Evolutionary conservation across 2,888 invertebrate species (phyloP), one percentile per base, ranked within the genome.

Genomic region (Conistra vaccinii): DNA sequence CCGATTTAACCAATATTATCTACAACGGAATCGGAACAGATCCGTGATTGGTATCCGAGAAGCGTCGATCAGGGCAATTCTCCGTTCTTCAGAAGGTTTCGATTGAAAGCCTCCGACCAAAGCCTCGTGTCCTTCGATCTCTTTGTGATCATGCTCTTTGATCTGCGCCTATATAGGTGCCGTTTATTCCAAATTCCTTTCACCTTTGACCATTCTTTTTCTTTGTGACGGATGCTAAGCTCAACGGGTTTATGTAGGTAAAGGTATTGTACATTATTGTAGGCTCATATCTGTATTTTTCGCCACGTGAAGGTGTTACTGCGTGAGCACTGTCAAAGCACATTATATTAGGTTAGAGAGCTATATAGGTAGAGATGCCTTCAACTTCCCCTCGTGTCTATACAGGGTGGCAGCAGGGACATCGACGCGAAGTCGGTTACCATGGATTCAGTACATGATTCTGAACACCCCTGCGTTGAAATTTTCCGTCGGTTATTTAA

Each of bases 131-230:
- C 90, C 87, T 88, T 83, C 85, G 84, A 78, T 88, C 87, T 87
- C 91, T 93, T 93, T 92, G 92, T 92, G 88, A 87, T 86, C 83
- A 84, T 84, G 86, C 83, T 88, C 91, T 93, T 93, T 92, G 92
- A 93, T 93, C 91, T 91, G 70, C 85, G 83, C 81, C 78, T 88
- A 81, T 88, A 81, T 83, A 90, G 61, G 88, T 90, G 90, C 87
- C 90, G 88, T 88, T 88, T 92, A 89, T 92, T 90, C 85, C 89
- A 78, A 90, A 91, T 93, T 90, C 90, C 89, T 90, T 91, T 91
- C 89, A 91, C 92, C 91, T 93, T 93, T 92, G 91, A 90, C 93
- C 92, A 91, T 92, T 91, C 80, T 90, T 89, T 86, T 89, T 86
- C 87, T 90, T 87, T 90, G 69, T 76, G 73, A 78, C 73, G 62